phyloP scores from a whole-genome alignment of 2,113 vertebrate genomes.

The Cyanistes caeruleus region DNA sequence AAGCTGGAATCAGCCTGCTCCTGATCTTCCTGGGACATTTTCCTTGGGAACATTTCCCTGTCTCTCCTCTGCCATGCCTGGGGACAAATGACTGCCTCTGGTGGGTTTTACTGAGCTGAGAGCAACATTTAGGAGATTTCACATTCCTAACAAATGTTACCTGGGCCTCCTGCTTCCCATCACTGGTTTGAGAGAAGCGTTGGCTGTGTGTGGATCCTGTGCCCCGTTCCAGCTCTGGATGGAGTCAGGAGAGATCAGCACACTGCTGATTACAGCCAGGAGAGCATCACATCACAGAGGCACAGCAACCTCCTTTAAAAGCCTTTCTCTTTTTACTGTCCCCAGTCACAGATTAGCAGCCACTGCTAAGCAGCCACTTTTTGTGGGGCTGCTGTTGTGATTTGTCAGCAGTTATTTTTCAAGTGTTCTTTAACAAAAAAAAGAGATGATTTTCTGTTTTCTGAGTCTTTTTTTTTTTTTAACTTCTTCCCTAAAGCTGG shows the following conservation, averaged over 20 bases:
- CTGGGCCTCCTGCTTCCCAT: background rate
- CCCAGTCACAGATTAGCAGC: background rate
- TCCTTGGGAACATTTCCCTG: background rate
- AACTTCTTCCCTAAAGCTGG: background rate
- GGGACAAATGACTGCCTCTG: background rate
- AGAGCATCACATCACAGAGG: background rate
- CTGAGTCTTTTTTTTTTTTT: background rate
- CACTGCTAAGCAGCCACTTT: background rate
- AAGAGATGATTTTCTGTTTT: background rate
- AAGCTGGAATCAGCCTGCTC: background rate
- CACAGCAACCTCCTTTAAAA: background rate
- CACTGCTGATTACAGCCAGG: background rate
- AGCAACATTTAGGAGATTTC: background rate
- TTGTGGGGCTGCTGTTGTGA: background rate
- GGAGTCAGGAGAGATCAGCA: background rate
- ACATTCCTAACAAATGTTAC: too few species aligned
- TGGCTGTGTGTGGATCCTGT: background rate
- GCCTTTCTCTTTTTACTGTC: background rate
- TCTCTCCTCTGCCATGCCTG: background rate
- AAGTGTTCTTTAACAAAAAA: background rate
- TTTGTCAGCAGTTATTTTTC: constrained; percentile 22
- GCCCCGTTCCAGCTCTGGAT: background rate
- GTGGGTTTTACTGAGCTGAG: background rate
- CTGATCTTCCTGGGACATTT: background rate
- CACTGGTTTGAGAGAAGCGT: rapidly evolving